phyloP scores from a whole-genome alignment of 2,797 vertebrate genomes.

The Pterois miles region DNA sequence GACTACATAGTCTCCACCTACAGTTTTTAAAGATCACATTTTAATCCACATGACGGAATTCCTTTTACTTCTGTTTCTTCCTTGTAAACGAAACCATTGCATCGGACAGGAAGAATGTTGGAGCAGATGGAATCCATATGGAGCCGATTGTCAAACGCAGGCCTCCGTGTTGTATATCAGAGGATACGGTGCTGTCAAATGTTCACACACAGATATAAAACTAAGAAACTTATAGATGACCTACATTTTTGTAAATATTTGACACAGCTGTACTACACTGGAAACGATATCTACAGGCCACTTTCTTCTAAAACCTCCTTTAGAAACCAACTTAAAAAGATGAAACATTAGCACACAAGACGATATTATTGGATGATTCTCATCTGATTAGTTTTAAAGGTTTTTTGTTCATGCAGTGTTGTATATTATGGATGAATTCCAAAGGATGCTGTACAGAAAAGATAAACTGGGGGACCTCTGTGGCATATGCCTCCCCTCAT shows the following conservation, averaged over 20 bases:
- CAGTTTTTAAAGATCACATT: conserved; percentile 20
- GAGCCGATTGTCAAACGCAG: conserved; percentile 15
- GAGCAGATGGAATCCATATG: conserved; percentile 59
- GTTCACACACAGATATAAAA: conserved; percentile 8
- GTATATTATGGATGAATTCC: background rate
- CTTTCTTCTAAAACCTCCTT: background rate
- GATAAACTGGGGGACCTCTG: background rate
- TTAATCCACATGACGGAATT: conserved; percentile 3
- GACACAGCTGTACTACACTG: background rate
- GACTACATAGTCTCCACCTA: conserved; percentile 6
- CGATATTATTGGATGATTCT: background rate
- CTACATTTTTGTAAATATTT: conserved; percentile 1
- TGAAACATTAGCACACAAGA: too few relatives aligned
- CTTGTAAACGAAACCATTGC: conserved; percentile 12
- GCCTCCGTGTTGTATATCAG: conserved; percentile 10
- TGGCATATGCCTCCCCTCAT: background rate
- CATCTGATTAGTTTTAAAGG: background rate
- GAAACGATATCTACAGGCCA: background rate
- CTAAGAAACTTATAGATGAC: background rate
- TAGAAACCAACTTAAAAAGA: background rate
- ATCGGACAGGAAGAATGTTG: conserved; percentile 25
- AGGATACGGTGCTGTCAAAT: conserved; percentile 29
- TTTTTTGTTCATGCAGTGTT: background rate
- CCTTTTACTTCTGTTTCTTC: conserved; percentile 1
- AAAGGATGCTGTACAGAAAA: rapidly evolving